Base-by-base conservation (phyloP, 2,113 vertebrate species). In the Madoqua kirkii region DNA sequence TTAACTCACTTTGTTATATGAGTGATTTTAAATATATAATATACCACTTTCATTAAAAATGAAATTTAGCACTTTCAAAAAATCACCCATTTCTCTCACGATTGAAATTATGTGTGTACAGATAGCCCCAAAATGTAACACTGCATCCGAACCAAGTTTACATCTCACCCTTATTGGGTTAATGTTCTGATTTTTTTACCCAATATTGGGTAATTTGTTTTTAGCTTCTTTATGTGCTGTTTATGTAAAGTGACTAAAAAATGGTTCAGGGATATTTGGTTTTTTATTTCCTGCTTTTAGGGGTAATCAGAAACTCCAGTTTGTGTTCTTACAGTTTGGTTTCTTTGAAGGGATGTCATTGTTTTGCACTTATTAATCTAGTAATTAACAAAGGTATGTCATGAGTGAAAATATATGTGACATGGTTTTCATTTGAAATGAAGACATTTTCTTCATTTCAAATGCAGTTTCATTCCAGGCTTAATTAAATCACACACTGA, bases 171-270 rank as follows among this genome's bases (percentile, higher is more conserved):
- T 31, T 87, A 71, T 71, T 15, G 36, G 11, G 3, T 85, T 76
- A 87, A 25, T 36, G 8, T 52, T 67, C 45, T 76, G 23, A 54
- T 52, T 45, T 76, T 60, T 60, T 88, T 54, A 60, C 21, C 8
- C 14, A 67, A 83, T 93, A 55, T 36, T 43, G 5, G 9, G 2
- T 95, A 27, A 85, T 78, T 88, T 67, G 13, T 74, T 79, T 74
- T 93, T 93, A 54, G 52, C 5, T 83, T 96, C 81, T 86, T 92
- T 36, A 27, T 71, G 9, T 95, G 23, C 31, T 96, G 4, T 87
- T 96, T 96, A 57, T 93, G 15, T 91, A 60, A 93, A 91, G 60
- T 79, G 25, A 81, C 19, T 89, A 60, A 96, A 93, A 43, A 93
- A 64, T 71, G 52, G 27, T 43, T 91, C 21, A 55, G 23, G 52